Percentiles rank a stretch among this genome's conserved stretches.
phyloP scores from a whole-genome alignment of 2,888 invertebrate genomes.

The Galeopsomyia nigrocyanea region DNA sequence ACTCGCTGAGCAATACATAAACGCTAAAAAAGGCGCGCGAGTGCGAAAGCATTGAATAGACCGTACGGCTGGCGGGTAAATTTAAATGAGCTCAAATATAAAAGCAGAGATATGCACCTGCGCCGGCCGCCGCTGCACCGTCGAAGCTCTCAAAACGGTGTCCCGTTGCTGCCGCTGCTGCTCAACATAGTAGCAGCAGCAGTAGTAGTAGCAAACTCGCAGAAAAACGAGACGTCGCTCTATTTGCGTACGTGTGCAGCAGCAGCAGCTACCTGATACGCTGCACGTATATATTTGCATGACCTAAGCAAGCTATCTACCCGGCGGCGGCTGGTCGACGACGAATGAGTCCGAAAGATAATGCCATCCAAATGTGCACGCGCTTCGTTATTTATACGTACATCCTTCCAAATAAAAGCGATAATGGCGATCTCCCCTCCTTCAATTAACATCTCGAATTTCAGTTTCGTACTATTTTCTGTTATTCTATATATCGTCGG shows the following conservation, averaged over 20 bases:
- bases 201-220: slow-evolving; percentile 5
- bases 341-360: no score
- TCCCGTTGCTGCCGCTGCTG: neutral
- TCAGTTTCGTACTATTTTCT: no score
- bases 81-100: slow-evolving; percentile 34
- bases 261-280: no score
- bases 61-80: slow-evolving; percentile 12
- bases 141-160: neutral
- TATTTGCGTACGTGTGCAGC: neutral
- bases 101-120: slow-evolving; percentile 20
- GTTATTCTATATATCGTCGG: no score
- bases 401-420: no score
- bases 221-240: slow-evolving; percentile 14
- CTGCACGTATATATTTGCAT: no score
- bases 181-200: slow-evolving; percentile 16
- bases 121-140: neutral
- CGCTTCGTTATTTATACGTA: no score
- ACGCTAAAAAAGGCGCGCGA: neutral
- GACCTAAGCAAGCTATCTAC: no score
- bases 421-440: no score
- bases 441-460: no score
- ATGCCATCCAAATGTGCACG: no score
- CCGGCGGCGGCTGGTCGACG: no score
- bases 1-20: neutral
- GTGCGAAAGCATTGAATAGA: neutral